Percentiles rank a stretch among this genome's conserved stretches.
phyloP scores from a whole-genome alignment of 2,888 invertebrate species.

The Archips crataeganus region DNA sequence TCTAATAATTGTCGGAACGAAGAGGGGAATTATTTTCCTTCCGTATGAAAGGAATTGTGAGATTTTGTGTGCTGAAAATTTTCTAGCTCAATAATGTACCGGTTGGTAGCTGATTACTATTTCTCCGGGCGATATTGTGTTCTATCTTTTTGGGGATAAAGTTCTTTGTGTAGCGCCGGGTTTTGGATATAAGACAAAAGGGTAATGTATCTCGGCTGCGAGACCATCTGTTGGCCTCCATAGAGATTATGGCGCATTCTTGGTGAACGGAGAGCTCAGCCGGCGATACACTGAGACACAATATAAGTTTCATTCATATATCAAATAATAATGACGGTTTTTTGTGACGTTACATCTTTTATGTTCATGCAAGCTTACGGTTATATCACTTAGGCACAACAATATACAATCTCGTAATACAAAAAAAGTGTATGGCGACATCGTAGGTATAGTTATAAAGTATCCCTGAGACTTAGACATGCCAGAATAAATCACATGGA shows the following conservation, averaged over 20 bases:
- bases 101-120: slow-evolving; percentile 60
- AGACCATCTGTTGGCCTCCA: slow-evolving; percentile 77
- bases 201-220: slow-evolving; percentile 72
- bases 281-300: slow-evolving; percentile 57
- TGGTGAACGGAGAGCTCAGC: slow-evolving; percentile 53
- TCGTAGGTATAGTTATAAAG: background rate
- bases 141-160: slow-evolving; percentile 48
- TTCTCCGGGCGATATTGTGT: slow-evolving; percentile 49
- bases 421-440: background rate
- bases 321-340: slow-evolving; percentile 37
- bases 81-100: slow-evolving; percentile 72
- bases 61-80: slow-evolving; percentile 73
- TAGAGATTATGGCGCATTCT: slow-evolving; percentile 74
- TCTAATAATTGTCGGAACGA: slow-evolving; percentile 17
- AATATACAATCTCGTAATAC: background rate
- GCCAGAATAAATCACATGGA: too few species aligned
- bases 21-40: slow-evolving; percentile 29
- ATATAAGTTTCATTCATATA: slow-evolving; percentile 38
- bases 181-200: slow-evolving; percentile 70
- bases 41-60: slow-evolving; percentile 51
- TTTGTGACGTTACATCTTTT: slow-evolving; percentile 18
- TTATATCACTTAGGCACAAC: slow-evolving; percentile 19
- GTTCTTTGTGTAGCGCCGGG: slow-evolving; percentile 49
- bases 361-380: slow-evolving; percentile 28
- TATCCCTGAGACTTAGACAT: too few species aligned